Evolutionary conservation across 2,888 invertebrate species (phyloP).

Genomic region (Clusia tigrina): DNA sequence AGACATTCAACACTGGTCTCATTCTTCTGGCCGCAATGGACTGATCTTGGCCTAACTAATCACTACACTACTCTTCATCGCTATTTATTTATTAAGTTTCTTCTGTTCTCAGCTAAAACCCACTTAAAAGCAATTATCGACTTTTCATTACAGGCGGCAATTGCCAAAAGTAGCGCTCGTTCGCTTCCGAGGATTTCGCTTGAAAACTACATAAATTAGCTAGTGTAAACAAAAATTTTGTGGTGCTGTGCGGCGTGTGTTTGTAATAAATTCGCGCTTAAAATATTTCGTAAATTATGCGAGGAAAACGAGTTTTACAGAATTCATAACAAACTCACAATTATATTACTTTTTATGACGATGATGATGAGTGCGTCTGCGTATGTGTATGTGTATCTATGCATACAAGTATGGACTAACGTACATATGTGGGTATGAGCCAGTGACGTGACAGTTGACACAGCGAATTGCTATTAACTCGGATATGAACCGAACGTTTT

Average conservation of each 20-base stretch:
- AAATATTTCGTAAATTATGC: constrained; percentile 15
- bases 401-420: background rate
- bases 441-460: constrained; percentile 26
- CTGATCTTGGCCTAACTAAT: too few relatives aligned
- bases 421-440: background rate
- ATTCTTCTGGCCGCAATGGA: too few relatives aligned
- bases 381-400: background rate
- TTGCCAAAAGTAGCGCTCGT: background rate
- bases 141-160: background rate
- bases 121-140: too few relatives aligned
- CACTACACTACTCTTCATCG: too few relatives aligned
- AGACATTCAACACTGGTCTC: too few relatives aligned
- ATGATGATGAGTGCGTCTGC: background rate
- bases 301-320: constrained; percentile 12
- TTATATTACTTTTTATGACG: background rate
- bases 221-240: constrained; percentile 58
- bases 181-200: background rate
- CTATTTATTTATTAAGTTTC: too few relatives aligned
- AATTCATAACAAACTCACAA: background rate
- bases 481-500: constrained; percentile 32
- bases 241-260: constrained; percentile 34
- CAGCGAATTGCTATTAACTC: constrained; percentile 17
- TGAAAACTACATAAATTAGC: constrained; percentile 54
- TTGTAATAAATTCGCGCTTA: constrained; percentile 18
- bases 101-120: too few relatives aligned